Base-by-base conservation (phyloP, 2,797 vertebrate genomes). In the Chelon auratus region DNA sequence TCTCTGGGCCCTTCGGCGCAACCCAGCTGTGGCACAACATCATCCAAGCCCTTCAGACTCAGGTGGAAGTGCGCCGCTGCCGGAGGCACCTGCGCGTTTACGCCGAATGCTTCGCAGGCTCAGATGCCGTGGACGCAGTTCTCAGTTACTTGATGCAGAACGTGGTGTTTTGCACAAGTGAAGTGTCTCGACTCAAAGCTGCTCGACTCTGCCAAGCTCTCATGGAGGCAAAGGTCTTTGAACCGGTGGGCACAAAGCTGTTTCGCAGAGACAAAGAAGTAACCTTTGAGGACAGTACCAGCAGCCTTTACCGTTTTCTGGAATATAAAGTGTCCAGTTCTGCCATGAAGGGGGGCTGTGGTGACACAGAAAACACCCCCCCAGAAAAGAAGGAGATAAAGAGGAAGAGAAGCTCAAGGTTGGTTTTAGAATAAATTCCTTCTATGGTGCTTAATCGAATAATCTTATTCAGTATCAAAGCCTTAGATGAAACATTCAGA, bases 91-190 rank as follows among this genome's bases (percentile, higher is more conserved):
- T 97, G 36, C 91, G 89, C 11, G 90, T 91, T 0, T 93, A 96
- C 0, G 81, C 83, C 9, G 90, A 94, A 57, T 96, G 92, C 77
- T 98, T 97, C 82, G 94, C 94, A 0, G 95, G 95, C 52, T 94
- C 94, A 0, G 94, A 95, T 59, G 96, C 95, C 0, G 95, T 97
- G 39, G 95, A 96, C 24, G 92, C 95, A 0, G 94, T 97, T 8
- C 93, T 97, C 74, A 96, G 95, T 78, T 95, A 96, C 75, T 87
- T 97, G 72, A 97, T 96, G 95, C 95, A 96, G 90, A 97, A 95
- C 59, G 92, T 93, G 54, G 94, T 92, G 75, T 93, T 97, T 66
- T 94, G 93, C 88, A 93, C 93, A 37, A 95, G 84, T 52, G 96
- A 96, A 26, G 93, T 97, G 82, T 97, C 96, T 56, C 92, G 88